Conservation (phyloP, 2,888 invertebrate species). For the Brachylomia viminalis region DNA sequence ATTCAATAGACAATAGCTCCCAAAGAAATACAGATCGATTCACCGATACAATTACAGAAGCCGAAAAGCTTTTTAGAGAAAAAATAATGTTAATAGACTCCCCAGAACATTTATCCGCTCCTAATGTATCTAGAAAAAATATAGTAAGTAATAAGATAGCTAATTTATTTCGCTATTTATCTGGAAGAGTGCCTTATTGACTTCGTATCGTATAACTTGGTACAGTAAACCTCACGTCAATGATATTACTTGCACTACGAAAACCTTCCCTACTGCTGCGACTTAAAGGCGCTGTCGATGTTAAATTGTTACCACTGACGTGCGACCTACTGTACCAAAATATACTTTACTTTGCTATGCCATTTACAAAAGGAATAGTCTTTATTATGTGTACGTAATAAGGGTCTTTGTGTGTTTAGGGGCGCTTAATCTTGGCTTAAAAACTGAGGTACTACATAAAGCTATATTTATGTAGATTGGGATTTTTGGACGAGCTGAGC, state of each 20-base stretch:
- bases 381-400: slow-evolving; percentile 37
- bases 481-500: slow-evolving; percentile 8
- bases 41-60: slow-evolving; percentile 26
- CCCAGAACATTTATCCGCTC: slow-evolving; percentile 18
- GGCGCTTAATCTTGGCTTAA: slow-evolving; percentile 47
- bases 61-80: slow-evolving; percentile 31
- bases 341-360: slow-evolving; percentile 37
- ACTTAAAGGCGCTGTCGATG: not conserved
- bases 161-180: slow-evolving; percentile 51
- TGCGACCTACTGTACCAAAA: slow-evolving; percentile 8
- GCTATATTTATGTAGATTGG: not conserved
- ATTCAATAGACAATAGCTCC: slow-evolving; percentile 18
- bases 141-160: slow-evolving; percentile 17
- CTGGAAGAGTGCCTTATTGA: slow-evolving; percentile 36
- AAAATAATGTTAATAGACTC: slow-evolving; percentile 23
- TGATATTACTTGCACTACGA: not conserved
- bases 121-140: slow-evolving; percentile 36
- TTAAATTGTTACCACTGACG: not conserved
- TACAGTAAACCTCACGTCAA: not conserved
- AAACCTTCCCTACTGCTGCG: not conserved
- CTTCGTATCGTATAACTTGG: slow-evolving; percentile 26
- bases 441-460: slow-evolving; percentile 39
- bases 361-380: slow-evolving; percentile 42
- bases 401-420: slow-evolving; percentile 53
- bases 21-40: slow-evolving; percentile 30